Base-by-base conservation (phyloP, 2,888 invertebrate genomes). In the Rambutsinella grinnellia region DNA sequence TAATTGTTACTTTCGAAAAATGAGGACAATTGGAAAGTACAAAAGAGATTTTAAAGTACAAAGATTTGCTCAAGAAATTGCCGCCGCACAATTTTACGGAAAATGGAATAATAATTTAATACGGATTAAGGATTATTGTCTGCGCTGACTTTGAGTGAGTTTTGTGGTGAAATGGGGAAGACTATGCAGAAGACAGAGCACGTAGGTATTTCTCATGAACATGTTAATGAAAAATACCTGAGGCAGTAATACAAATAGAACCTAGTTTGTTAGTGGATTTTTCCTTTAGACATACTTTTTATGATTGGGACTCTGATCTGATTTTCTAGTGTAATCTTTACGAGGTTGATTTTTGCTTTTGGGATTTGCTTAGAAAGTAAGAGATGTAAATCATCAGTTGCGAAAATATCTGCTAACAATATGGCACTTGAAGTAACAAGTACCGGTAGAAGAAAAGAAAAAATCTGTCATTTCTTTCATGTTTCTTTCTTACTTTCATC, bases 111-210 rank as follows among this genome's bases (percentile, higher is more conserved):
- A 36, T 36, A 36, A 36, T 36, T 36, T 36, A 36, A 36, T 36
- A 36, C 36, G 36, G 36, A 36, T 36, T 36, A 36, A 36, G 13
- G 13, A 13, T 36, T 19, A 51, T 51, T 51, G 17, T 51, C 51
- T 19, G 19, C 19, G 10, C 26, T 56, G 56, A 26, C 56, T 56
- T 56, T 24, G 56, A 56, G 56, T 56, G 56, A 56, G n/a, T 56
- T 56, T 56, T 56, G 56, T 56, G 56, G 56, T 56, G 56, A 36
- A 36, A 8, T 36, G 36, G 36, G n/a, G 51, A 51, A 51, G 21
- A 51, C 21, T n/a, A 46, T 51, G 5, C 36, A 36, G 13, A 8
- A 36, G n/a, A n/a, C n/a, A n/a, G n/a, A n/a, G n/a, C n/a, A n/a
- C n/a, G n/a, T n/a, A n/a, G n/a, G 36, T 13, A 36, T 36, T 36